A percentile compares a stretch with the other conserved stretches of the same genome.
Evolutionary conservation across 2,113 vertebrate species (phyloP).

Genomic region (Lipotes vexillifer): DNA sequence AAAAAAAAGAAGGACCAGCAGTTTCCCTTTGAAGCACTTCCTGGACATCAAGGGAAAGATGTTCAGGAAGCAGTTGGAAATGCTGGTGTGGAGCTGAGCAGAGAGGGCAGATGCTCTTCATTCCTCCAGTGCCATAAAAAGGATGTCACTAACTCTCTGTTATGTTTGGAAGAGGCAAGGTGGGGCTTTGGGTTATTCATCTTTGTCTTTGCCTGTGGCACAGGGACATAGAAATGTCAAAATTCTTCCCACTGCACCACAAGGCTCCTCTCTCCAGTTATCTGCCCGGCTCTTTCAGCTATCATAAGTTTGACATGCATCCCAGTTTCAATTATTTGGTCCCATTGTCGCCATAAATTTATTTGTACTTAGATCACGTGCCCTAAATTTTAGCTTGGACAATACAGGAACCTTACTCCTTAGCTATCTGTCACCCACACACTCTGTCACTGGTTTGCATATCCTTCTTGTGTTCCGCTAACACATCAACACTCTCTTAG

Average conservation of each 20-base stretch:
- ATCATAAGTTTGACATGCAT: background rate
- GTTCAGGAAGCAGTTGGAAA: background rate
- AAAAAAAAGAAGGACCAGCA: background rate
- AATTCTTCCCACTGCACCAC: background rate
- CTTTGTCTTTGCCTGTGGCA: background rate
- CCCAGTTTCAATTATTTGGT: background rate
- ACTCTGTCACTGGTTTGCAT: background rate
- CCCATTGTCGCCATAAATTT: background rate
- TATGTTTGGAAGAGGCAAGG: fast-evolving
- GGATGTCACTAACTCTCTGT: background rate
- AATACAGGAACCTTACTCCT: background rate
- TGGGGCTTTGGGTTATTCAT: fast-evolving
- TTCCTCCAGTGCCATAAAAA: fast-evolving
- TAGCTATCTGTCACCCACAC: background rate
- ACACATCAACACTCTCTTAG: fast-evolving
- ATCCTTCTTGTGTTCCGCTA: fast-evolving
- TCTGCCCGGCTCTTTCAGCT: background rate
- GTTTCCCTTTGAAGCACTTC: too few relatives aligned
- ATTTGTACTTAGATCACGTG: background rate
- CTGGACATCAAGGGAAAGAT: background rate
- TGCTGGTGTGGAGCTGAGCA: background rate
- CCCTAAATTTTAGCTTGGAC: background rate
- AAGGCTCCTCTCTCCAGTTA: background rate
- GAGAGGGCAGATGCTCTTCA: fast-evolving
- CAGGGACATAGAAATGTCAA: background rate